These are phyloP conservation scores for Hydropotes inermis DNA, from an alignment of 2,113 vertebrate genomes.

Conservation along the genomic window DNA sequence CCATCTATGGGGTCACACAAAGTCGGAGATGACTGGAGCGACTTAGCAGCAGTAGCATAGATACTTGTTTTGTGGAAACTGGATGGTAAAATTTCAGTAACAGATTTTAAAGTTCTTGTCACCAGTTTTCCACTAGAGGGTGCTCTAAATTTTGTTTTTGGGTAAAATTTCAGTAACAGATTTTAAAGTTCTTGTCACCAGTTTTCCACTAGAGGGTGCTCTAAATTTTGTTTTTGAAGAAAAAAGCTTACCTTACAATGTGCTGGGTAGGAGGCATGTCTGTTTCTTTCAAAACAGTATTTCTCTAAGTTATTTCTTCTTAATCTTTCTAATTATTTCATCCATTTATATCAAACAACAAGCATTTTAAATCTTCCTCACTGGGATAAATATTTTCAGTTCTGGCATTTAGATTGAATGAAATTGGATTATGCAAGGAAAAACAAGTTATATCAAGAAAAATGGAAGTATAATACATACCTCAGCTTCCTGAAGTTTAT, in stretches of 20 bases:
- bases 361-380: slow-evolving; percentile 19
- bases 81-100: background rate
- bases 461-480: background rate
- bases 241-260: background rate
- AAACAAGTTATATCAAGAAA: background rate
- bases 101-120: background rate
- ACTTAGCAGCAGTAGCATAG: background rate
- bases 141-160: slow-evolving; percentile 3
- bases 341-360: background rate
- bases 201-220: slow-evolving; percentile 63
- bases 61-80: background rate
- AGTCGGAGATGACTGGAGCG: background rate
- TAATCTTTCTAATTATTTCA: background rate
- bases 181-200: background rate
- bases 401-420: slow-evolving; percentile 13
- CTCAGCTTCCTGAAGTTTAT: background rate
- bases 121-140: slow-evolving; percentile 60
- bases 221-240: background rate
- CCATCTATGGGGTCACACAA: background rate
- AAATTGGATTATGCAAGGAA: background rate
- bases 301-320: background rate
- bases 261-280: background rate
- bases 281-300: background rate
- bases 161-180: background rate
- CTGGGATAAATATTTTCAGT: background rate